Evolutionary conservation across 2,888 invertebrate genomes (phyloP).

Genomic region (Kuschelorhynchus macadamiae): DNA sequence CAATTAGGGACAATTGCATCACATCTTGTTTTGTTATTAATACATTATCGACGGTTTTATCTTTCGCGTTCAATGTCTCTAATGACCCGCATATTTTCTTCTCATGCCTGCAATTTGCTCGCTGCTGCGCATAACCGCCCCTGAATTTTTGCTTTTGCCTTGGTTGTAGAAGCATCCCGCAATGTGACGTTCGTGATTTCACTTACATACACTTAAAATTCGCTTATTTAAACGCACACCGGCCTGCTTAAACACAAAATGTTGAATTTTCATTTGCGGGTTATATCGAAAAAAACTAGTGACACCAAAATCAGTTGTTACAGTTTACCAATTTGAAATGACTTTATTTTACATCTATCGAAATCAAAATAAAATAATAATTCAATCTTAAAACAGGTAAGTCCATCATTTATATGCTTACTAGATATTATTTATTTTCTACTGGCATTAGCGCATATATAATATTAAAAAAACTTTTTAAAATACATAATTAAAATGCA

Average conservation of each 20-base stretch:
- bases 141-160: conserved; percentile 25
- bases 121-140: conserved; percentile 19
- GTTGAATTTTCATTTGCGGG: conserved; percentile 6
- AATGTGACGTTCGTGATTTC: conserved; percentile 35
- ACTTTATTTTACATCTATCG: conserved; percentile 27
- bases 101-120: conserved; percentile 6
- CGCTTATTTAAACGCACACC: conserved; percentile 33
- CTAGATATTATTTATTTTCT: background rate
- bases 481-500: too few relatives aligned
- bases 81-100: conserved; percentile 3
- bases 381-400: conserved; percentile 3
- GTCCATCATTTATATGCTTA: background rate
- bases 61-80: too few relatives aligned
- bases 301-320: background rate
- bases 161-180: conserved; percentile 34
- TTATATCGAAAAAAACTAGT: conserved; percentile 1
- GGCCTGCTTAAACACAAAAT: conserved; percentile 28
- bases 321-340: conserved; percentile 8
- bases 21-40: too few relatives aligned
- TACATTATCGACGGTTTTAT: too few relatives aligned
- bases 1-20: too few relatives aligned
- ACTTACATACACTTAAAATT: conserved; percentile 26
- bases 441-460: too few relatives aligned
- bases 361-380: conserved; percentile 4
- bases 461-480: too few relatives aligned